A percentile compares a stretch with the other conserved stretches of the same genome.
Evolutionary conservation across 2,797 vertebrate species (phyloP).

Genomic region (Perodicticus potto): DNA sequence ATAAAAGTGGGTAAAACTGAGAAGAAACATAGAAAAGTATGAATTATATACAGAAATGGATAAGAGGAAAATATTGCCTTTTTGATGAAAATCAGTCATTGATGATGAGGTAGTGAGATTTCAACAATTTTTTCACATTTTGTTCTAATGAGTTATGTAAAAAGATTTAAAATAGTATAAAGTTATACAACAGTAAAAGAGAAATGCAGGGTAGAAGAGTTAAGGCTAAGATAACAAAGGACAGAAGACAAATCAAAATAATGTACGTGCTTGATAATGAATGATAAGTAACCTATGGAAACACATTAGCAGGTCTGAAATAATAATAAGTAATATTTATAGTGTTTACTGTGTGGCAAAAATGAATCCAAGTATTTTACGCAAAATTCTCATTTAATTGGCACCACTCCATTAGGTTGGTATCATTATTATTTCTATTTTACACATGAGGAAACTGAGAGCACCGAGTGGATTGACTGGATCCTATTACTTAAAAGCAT

Average conservation of each 20-base stretch:
- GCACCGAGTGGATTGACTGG: background rate
- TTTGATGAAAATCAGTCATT: background rate
- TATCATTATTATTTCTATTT: constrained; percentile 23
- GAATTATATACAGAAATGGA: background rate
- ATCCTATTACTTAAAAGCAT: background rate
- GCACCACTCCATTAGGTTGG: background rate
- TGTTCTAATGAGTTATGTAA: constrained; percentile 3
- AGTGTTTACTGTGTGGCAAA: background rate
- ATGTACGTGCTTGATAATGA: background rate
- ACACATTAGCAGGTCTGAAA: background rate
- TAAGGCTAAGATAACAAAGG: constrained; percentile 18
- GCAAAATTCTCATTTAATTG: background rate
- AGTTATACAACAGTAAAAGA: background rate
- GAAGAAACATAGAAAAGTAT: background rate
- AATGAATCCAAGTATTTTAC: background rate
- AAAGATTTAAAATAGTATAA: background rate
- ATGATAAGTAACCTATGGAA: background rate
- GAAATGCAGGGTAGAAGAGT: background rate
- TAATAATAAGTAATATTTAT: background rate
- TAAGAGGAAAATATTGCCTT: background rate
- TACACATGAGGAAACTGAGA: background rate
- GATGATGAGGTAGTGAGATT: background rate
- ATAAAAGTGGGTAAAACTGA: constrained; percentile 6
- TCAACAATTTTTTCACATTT: background rate
- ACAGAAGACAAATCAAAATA: background rate